Percentiles rank a stretch among this genome's conserved stretches.
Evolutionary conservation across 1,140 invertebrate genomes (phyloP).

Genomic region (Acyrthosiphon pisum): DNA sequence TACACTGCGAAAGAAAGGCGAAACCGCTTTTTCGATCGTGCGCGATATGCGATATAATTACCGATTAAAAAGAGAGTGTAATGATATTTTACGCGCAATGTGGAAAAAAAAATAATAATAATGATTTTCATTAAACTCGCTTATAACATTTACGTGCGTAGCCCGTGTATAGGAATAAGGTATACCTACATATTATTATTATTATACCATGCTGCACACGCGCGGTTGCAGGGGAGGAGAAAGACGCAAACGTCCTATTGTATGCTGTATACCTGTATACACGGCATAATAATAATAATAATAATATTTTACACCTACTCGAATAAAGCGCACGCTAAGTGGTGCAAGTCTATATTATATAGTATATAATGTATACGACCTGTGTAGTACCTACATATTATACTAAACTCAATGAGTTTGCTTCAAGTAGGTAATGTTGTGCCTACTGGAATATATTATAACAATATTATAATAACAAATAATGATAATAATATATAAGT

Average conservation of each 20-base stretch:
- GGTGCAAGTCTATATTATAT: neutral
- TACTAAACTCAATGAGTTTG: neutral
- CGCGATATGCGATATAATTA: constrained; percentile 24
- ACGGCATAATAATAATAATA: neutral
- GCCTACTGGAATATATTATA: no score
- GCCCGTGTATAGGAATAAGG: no score
- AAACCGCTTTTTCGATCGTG: constrained; percentile 39
- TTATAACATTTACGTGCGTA: neutral
- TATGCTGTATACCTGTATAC: neutral
- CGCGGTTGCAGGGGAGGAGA: neutral
- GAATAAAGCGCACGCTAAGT: neutral
- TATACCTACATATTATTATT: neutral
- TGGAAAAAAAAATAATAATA: neutral
- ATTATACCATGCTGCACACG: neutral
- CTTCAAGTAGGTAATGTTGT: neutral
- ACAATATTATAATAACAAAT: neutral
- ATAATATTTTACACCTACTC: neutral
- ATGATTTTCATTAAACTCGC: neutral
- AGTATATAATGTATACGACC: neutral
- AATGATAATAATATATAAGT: no score
- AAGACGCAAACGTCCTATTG: neutral
- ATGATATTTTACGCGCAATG: neutral
- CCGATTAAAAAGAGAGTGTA: constrained; percentile 6
- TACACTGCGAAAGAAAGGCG: neutral
- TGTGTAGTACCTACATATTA: no score